Evolutionary conservation across 2,888 invertebrate species (phyloP).

Genomic region (Neria commutata): DNA sequence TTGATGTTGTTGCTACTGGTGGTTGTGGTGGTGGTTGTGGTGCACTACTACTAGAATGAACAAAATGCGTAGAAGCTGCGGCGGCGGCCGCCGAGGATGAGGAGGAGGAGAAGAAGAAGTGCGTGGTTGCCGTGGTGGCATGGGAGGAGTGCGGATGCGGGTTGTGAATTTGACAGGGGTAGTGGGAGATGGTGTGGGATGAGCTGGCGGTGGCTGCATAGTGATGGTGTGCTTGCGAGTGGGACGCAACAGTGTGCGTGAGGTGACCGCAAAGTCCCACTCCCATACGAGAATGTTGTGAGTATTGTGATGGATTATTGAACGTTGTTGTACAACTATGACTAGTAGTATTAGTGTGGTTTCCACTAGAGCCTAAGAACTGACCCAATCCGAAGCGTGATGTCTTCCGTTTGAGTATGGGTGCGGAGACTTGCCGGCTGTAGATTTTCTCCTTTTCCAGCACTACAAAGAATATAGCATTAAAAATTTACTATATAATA

Average conservation of each 20-base stretch:
- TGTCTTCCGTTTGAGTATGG: conserved; percentile 91
- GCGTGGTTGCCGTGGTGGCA: not conserved
- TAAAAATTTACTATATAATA: not conserved
- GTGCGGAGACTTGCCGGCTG: conserved; percentile 92
- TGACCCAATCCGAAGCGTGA: conserved; percentile 90
- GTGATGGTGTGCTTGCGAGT: conserved; percentile 32
- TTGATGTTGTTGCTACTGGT: conserved; percentile 51
- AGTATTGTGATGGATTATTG: conserved; percentile 45
- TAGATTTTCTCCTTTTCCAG: conserved; percentile 85
- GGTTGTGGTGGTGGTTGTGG: too few relatives aligned
- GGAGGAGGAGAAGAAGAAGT: conserved; percentile 14
- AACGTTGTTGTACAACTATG: conserved; percentile 48
- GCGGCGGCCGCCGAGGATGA: conserved; percentile 24
- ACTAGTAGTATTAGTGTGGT: conserved; percentile 52
- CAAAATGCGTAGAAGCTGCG: conserved; percentile 15
- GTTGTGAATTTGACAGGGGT: not conserved
- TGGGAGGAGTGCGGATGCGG: not conserved
- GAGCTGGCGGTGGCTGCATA: conserved; percentile 1
- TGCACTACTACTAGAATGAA: conserved; percentile 41
- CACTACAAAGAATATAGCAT: conserved; percentile 33
- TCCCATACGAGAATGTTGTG: conserved; percentile 43
- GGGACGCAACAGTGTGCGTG: conserved; percentile 23
- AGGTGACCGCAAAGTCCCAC: conserved; percentile 38
- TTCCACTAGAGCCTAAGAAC: conserved; percentile 67
- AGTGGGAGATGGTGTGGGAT: conserved; percentile 1